These are phyloP conservation scores for Cynoglossus semilaevis DNA, from an alignment of 2,113 vertebrate genomes.

Conservation along the genomic window DNA sequence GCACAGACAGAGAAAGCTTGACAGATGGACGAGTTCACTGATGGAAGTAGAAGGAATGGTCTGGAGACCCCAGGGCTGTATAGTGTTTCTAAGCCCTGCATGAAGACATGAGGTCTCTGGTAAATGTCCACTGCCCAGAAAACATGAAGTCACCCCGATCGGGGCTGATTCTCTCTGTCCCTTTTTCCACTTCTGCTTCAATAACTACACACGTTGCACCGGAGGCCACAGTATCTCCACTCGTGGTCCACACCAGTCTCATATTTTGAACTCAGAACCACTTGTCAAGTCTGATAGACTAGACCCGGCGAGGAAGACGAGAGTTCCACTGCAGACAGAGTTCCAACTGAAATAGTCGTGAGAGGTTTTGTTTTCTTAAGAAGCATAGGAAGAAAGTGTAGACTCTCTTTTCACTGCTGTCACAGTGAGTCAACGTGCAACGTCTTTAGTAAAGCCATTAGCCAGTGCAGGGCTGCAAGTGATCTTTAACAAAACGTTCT, in stretches of 20 bases:
- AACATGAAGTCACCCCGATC: constrained; percentile 20
- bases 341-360: constrained; percentile 51
- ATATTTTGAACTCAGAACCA: constrained; percentile 43
- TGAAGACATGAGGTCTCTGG: constrained; percentile 51
- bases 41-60: constrained; percentile 57
- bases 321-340: constrained; percentile 22
- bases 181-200: constrained; percentile 30
- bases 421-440: constrained; percentile 26
- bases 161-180: constrained; percentile 31
- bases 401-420: constrained; percentile 34
- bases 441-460: constrained; percentile 10
- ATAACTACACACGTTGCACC: neutral
- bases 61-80: constrained; percentile 63
- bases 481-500: too few species aligned
- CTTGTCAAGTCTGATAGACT: constrained; percentile 39
- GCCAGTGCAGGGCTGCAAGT: too few species aligned
- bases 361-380: constrained; percentile 54
- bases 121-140: constrained; percentile 59
- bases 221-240: constrained; percentile 44
- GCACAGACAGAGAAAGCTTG: constrained; percentile 25
- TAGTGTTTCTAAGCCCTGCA: constrained; percentile 62
- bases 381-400: constrained; percentile 9
- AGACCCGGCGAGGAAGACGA: neutral
- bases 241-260: constrained; percentile 30
- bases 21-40: constrained; percentile 56